phyloP scores from a whole-genome alignment of 2,888 invertebrate genomes.

The Lypha dubia region DNA sequence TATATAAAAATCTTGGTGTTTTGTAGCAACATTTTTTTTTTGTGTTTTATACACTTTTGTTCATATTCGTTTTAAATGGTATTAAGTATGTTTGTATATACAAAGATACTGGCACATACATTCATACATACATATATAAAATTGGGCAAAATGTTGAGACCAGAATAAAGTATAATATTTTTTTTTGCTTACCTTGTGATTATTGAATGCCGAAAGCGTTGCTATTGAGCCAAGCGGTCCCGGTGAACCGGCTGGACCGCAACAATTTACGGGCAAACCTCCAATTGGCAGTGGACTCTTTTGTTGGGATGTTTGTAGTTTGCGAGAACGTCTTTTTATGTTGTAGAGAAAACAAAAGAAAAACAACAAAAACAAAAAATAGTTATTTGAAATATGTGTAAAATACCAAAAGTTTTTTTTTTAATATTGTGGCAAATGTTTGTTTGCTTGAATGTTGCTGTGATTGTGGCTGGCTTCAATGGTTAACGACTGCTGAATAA shows the following conservation, averaged over 20 bases:
- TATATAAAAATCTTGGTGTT: constrained; percentile 55
- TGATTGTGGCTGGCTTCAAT: constrained; percentile 25
- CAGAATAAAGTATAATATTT: not conserved
- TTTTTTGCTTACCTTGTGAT: constrained; percentile 87
- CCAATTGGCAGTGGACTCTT: constrained; percentile 88
- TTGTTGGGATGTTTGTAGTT: constrained; percentile 88
- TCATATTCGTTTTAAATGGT: not conserved
- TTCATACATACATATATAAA: not conserved
- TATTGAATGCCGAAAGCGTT: constrained; percentile 92
- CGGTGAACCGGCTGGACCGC: constrained; percentile 91
- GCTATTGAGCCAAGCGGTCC: constrained; percentile 93
- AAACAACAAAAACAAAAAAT: too few relatives aligned
- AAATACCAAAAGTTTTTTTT: not conserved
- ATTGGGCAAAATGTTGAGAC: not conserved
- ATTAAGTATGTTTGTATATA: too few relatives aligned
- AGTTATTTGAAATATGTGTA: constrained; percentile 45
- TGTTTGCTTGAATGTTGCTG: not conserved
- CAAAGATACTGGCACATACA: too few relatives aligned
- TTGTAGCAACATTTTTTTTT: constrained; percentile 19
- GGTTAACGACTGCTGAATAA: constrained; percentile 31
- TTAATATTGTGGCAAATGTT: constrained; percentile 22
- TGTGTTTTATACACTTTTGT: not conserved
- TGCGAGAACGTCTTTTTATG: constrained; percentile 87
- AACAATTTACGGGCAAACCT: constrained; percentile 91
- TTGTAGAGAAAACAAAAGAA: constrained; percentile 15